Evolutionary conservation across 2,797 vertebrate genomes (phyloP), one percentile per base, ranked within the genome.

Genomic region (Mareca penelope): DNA sequence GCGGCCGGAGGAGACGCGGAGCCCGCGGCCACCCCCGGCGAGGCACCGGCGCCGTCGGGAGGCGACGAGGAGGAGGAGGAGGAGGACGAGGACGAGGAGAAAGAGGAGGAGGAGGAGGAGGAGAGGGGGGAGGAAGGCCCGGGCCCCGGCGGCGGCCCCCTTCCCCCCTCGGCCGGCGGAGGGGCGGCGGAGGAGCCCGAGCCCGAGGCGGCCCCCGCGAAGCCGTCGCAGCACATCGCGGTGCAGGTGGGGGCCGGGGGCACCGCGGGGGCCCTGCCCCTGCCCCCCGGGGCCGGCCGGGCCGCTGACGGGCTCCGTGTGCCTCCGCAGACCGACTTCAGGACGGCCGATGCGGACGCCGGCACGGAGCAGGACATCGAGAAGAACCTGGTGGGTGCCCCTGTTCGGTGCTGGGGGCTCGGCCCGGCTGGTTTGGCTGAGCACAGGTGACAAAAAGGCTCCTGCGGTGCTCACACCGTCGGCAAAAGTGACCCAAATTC

Each of bases 291-390:
- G 57, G 21, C 33, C 5, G 24, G 24, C 13, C 50, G 24, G 50
- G 14, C 24, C 8, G 33, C 81, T 78, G 7, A 95, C 19, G 9
- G 57, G 28, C 0, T 2, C 3, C 35, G 3, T 61, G 21, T 95
- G 67, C 60, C 70, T 60, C 83, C 69, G 15, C 97, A 98, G 98
- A 98, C 98, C 0, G 98, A 98, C 75, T 97, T 97, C 96, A 97
- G 95, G 91, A 95, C 97, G 0, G 90, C 97, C 1, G 97, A 98
- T 10, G 84, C 55, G 2, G 96, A 97, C 0, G 96, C 91, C 65
- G 97, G 29, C 95, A 98, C 98, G 2, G 98, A 98, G 40, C 97
- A 97, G 90, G 97, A 98, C n/a, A 97, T 98, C 3, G 98, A 98
- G 89, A 97, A 97, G 94, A 97, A 97, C 91, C 33, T 98, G 98